Conservation (phyloP, 2,888 invertebrate genomes). For the Scaptodrosophila latifasciaeformis region DNA sequence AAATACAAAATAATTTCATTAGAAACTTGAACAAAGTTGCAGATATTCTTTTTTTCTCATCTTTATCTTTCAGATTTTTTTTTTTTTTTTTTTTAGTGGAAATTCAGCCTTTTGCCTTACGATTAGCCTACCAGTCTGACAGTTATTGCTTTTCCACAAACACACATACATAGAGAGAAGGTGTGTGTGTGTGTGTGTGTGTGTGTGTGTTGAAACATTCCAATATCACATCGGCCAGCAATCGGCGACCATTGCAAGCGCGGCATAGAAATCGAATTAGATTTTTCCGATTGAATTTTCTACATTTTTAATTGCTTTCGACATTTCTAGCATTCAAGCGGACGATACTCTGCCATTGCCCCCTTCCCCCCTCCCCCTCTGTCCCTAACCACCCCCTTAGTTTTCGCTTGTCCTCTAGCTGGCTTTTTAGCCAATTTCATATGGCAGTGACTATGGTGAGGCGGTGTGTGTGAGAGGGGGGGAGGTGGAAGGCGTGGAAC, state of each 20-base stretch:
- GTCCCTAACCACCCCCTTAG: not conserved
- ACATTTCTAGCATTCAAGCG: slow-evolving; percentile 60
- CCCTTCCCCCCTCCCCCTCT: not conserved
- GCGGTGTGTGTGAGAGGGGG: too few relatives aligned
- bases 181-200: slow-evolving; percentile 20
- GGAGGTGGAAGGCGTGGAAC: too few relatives aligned
- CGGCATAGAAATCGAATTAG: slow-evolving; percentile 72
- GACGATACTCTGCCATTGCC: slow-evolving; percentile 13
- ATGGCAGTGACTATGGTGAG: too few relatives aligned
- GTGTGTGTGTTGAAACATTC: slow-evolving; percentile 34
- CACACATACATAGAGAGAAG: not conserved
- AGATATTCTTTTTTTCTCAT: slow-evolving; percentile 9
- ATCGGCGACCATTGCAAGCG: slow-evolving; percentile 52
- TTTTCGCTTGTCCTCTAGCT: slow-evolving; percentile 36
- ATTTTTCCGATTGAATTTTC: slow-evolving; percentile 74
- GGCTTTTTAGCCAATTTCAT: slow-evolving; percentile 59
- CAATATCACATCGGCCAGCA: slow-evolving; percentile 29
- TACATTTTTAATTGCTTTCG: slow-evolving; percentile 74
- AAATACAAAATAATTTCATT: slow-evolving; percentile 53
- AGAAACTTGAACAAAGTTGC: slow-evolving; percentile 23
- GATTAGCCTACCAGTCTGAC: slow-evolving; percentile 48
- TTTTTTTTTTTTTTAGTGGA: slow-evolving; percentile 12
- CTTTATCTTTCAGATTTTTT: slow-evolving; percentile 8
- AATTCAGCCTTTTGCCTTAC: too few relatives aligned
- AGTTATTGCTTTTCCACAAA: slow-evolving; percentile 52